Conservation (phyloP, 2,113 vertebrate genomes). For the Ceyx cyanopectus region DNA sequence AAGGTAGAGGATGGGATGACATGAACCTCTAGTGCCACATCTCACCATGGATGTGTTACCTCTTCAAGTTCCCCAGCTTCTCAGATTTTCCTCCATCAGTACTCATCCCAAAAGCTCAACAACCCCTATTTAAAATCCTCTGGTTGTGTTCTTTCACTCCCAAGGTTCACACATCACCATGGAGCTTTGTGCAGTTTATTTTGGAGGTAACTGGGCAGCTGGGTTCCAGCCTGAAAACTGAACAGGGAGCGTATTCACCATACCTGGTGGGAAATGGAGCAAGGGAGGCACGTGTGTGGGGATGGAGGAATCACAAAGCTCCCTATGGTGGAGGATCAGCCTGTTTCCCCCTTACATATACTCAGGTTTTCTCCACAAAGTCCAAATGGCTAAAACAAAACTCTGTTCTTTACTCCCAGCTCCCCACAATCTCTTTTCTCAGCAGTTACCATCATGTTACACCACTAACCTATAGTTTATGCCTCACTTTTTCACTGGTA, state of each 20-base stretch:
- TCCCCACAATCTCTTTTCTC: not conserved
- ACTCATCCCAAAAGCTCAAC: not conserved
- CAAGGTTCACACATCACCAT: not conserved
- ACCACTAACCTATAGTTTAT: not conserved
- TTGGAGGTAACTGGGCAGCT: not conserved
- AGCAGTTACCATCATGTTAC: not conserved
- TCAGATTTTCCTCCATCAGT: not conserved
- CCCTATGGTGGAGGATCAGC: not conserved
- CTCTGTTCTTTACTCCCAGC: not conserved
- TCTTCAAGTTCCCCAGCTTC: not conserved
- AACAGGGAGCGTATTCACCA: not conserved
- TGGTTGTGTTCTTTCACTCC: not conserved
- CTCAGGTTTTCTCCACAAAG: not conserved
- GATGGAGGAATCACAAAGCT: not conserved
- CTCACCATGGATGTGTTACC: not conserved
- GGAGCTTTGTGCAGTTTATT: not conserved
- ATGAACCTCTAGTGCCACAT: not conserved
- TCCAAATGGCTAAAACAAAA: not conserved
- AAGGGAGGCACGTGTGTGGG: fast-evolving
- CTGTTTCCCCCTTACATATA: not conserved
- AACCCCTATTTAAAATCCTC: not conserved
- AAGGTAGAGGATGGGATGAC: not conserved
- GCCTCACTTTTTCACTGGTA: not conserved
- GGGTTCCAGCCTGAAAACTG: not conserved
- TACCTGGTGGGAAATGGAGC: not conserved